Conservation (phyloP, 2,113 vertebrate genomes). For the Rousettus leschenaultii region DNA sequence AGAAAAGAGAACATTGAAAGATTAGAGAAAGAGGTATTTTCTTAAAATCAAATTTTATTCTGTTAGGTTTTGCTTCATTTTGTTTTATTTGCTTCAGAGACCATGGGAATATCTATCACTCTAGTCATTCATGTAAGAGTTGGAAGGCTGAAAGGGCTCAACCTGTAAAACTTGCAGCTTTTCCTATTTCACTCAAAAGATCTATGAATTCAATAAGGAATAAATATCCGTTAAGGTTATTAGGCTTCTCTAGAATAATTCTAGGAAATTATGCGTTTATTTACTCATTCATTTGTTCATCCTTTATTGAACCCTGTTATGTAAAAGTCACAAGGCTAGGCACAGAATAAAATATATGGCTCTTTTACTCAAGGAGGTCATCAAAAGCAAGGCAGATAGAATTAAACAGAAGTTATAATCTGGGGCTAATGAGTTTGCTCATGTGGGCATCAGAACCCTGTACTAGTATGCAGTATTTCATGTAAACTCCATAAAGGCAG, state of each 20-base stretch:
- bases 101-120: background rate
- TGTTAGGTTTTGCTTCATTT: slow-evolving; percentile 5
- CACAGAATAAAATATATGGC: background rate
- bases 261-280: background rate
- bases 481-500: background rate
- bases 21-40: background rate
- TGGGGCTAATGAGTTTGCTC: background rate
- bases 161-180: background rate
- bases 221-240: background rate
- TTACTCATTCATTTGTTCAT: background rate
- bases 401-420: background rate
- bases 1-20: background rate
- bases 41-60: background rate
- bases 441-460: background rate
- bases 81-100: slow-evolving; percentile 34
- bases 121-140: background rate
- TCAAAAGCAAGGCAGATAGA: background rate
- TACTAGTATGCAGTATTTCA: background rate
- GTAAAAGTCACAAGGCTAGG: background rate
- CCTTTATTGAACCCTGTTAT: background rate
- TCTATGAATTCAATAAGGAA: background rate
- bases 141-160: background rate
- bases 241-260: background rate
- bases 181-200: background rate
- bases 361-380: background rate